Conservation (phyloP, 2,113 vertebrate genomes). For the Malurus cyaneus region DNA sequence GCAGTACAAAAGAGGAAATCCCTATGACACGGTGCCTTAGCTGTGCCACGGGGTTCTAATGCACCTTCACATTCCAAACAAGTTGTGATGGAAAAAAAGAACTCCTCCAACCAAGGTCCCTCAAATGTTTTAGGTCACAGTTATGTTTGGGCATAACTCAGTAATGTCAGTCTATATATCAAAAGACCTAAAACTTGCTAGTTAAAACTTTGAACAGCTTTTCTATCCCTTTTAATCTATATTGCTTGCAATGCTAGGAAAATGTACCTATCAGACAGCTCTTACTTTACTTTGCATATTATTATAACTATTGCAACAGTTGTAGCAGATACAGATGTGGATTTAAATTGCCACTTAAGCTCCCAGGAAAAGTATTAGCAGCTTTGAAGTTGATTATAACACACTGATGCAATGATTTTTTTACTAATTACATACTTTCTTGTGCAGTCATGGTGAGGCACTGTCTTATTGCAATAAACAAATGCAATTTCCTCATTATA, state of each 20-base stretch:
- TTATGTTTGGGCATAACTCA: not conserved
- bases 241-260: not conserved
- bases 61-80: not conserved
- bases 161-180: not conserved
- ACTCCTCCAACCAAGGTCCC: fast-evolving
- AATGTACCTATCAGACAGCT: not conserved
- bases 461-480: not conserved
- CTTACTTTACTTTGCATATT: not conserved
- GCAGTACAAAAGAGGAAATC: not conserved
- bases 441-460: not conserved
- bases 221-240: not conserved
- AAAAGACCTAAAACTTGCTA: not conserved
- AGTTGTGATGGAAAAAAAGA: not conserved
- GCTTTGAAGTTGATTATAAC: not conserved
- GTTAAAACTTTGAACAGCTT: not conserved
- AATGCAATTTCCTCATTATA: not conserved
- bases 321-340: not conserved
- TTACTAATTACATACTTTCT: fast-evolving
- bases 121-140: not conserved
- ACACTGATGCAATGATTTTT: not conserved
- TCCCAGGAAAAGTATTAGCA: not conserved
- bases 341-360: not conserved
- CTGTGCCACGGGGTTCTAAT: not conserved
- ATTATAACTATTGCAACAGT: not conserved
- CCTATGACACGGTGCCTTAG: not conserved